Percentiles rank a stretch among this genome's conserved stretches.
These are phyloP conservation scores for Synanthedon vespiformis DNA, from an alignment of 2,888 invertebrate genomes.

Conservation along the genomic window DNA sequence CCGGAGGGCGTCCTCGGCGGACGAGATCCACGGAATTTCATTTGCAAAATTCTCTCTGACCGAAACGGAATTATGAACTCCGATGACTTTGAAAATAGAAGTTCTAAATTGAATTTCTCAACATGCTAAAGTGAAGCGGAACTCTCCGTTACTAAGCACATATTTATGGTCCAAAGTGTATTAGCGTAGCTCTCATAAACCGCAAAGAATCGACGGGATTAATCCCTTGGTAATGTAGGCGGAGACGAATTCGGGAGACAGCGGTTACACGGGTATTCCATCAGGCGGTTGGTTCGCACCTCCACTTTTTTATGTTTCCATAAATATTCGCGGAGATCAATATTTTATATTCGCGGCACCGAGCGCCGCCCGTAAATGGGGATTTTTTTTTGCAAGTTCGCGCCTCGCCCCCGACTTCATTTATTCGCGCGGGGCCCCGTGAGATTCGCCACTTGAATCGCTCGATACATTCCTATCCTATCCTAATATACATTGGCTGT, in stretches of 20 bases:
- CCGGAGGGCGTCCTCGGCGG: constrained; percentile 26
- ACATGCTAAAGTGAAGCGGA: constrained; percentile 1
- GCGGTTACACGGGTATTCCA: constrained; percentile 43
- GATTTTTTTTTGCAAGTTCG: constrained; percentile 28
- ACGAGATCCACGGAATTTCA: constrained; percentile 41
- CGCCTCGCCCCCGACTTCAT: constrained; percentile 11
- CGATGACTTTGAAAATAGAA: constrained; percentile 22
- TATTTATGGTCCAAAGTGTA: constrained; percentile 1
- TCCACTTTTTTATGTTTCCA: constrained; percentile 62
- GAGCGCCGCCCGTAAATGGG: constrained; percentile 31
- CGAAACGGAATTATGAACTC: constrained; percentile 31
- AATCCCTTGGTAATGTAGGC: background rate
- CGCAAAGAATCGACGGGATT: background rate
- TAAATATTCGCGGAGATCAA: constrained; percentile 63
- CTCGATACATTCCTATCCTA: constrained; percentile 41
- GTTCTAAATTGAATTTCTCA: constrained; percentile 16
- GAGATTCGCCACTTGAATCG: constrained; percentile 45
- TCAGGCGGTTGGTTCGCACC: constrained; percentile 41
- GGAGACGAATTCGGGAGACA: constrained; percentile 11
- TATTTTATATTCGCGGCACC: constrained; percentile 59
- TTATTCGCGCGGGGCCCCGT: constrained; percentile 38
- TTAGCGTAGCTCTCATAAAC: constrained; percentile 1
- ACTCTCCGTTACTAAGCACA: constrained; percentile 1
- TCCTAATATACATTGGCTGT: constrained; percentile 35
- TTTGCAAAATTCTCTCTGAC: constrained; percentile 44